Percentiles rank a stretch among this genome's conserved stretches.
phyloP scores from a whole-genome alignment of 2,888 invertebrate genomes.

The Nomada lathburiana region DNA sequence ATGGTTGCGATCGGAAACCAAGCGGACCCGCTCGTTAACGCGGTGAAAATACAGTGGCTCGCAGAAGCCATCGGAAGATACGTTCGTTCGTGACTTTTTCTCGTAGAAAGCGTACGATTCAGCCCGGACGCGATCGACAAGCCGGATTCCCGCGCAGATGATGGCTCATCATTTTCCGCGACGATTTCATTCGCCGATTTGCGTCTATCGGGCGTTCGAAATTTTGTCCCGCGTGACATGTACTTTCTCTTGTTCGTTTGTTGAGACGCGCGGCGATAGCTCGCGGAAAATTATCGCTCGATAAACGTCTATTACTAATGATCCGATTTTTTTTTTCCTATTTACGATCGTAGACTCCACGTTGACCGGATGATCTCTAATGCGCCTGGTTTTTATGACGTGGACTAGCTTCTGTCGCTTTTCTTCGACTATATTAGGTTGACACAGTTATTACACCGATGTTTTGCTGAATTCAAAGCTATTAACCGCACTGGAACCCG shows the following conservation, averaged over 20 bases:
- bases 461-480: too few species aligned
- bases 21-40: slow-evolving; percentile 11
- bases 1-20: slow-evolving; percentile 11
- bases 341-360: too few species aligned
- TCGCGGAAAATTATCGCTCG: slow-evolving; percentile 3
- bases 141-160: slow-evolving; percentile 12
- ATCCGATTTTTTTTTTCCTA: neutral
- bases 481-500: too few species aligned
- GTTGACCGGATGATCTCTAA: too few species aligned
- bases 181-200: neutral
- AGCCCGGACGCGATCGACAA: slow-evolving; percentile 5
- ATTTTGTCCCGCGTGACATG: neutral
- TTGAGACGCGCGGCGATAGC: neutral
- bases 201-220: neutral
- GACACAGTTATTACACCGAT: too few species aligned
- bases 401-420: too few species aligned
- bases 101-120: slow-evolving; percentile 32
- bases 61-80: neutral
- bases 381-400: too few species aligned
- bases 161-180: slow-evolving; percentile 10
- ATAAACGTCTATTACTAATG: neutral
- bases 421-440: too few species aligned
- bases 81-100: slow-evolving; percentile 13
- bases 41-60: slow-evolving; percentile 12
- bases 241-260: slow-evolving; percentile 14